Base-by-base conservation (phyloP, 2,888 invertebrate genomes). In the Pimpla rufipes region DNA sequence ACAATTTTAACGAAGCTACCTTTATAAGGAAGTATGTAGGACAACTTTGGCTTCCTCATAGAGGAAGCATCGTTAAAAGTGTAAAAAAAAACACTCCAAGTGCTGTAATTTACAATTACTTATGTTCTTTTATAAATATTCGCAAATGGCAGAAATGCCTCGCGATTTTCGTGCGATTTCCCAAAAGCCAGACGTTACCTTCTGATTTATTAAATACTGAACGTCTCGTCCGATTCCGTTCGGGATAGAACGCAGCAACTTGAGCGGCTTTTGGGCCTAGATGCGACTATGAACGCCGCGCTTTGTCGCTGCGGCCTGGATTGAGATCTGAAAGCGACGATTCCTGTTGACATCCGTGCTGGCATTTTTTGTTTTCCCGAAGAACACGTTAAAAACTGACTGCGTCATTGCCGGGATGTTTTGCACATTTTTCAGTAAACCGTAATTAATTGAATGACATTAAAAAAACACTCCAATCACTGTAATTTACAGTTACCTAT, bases 241-340 rank as follows among this genome's bases (percentile, higher is more conserved):
- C 47, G 73, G 64, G 68, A 74, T 85, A 80, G 82, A 80, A 84
- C 79, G 82, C 29, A 2, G 29, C 59, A 73, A 74, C 79, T 77
- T 77, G 57, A 52, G 80, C 57, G 80, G 70, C 67, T 83, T 80
- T 68, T 35, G 45, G 59, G 47, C 71, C 57, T 62, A 50, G 59
- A 47, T 47, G 64, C 29, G 29, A 29, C 62, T n/a, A n/a, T 70
- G 55, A n/a, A 13, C 16, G 50, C 35, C 64, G 40, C 37, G 8
- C 21, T 37, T 37, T 11, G 37, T 37, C 47, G 7, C 47, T 1
- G 21, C 11, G 42, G 13, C n/a, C 23, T 21, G n/a, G n/a, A n/a
- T 75, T 29, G 29, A 29, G 29, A 29, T 23, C 64, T 21, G 35
- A 47, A 47, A 55, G 29, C 42, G 29, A 16, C 42, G 18, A 73